Base-by-base conservation (phyloP, 2,888 invertebrate species). In the Lasioglossum villosulum region DNA sequence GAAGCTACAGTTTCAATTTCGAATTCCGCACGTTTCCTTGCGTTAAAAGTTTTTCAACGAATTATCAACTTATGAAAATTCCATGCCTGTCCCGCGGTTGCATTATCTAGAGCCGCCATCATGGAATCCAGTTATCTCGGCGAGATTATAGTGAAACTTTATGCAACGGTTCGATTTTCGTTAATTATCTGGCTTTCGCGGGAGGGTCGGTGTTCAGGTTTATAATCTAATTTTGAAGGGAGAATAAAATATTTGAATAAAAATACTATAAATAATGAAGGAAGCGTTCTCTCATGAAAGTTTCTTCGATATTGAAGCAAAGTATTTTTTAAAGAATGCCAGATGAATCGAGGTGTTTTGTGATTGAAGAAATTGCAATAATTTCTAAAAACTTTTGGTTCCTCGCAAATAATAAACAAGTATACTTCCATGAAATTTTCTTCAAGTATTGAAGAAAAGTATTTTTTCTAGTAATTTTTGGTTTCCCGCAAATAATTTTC, bases 111-210 rank as follows among this genome's bases (percentile, higher is more conserved):
- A 2, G 23, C 10, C 5, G 27, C 14, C n/a, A 27, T 16, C 19
- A 12, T 4, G 37, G 52, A 81, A 56, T 78, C 52, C 19, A 42
- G 52, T 78, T 73, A 48, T 68, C 72, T 48, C 19, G 12, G n/a
- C 34, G 6, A 19, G 42, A 82, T 78, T 73, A 73, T 16, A 27
- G 30, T 16, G 72, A 56, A 78, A 73, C 27, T 42, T 14, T n/a
- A 16, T 12, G 39, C 30, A 77, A 72, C 59, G 30, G 52, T 78
- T 73, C 52, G 73, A 73, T 78, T 73, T 82, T 68, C 68, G n/a
- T 63, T 78, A 82, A 82, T 78, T 82, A 78, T 16, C n/a, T n/a
- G 23, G 39, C 27, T 8, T 3, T 27, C 39, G 19, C 45, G 19
- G 2, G 19, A 12, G 23, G 4, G 16, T 0, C 63, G 10, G 39